Conservation (phyloP, 2,797 vertebrate genomes). For the Orientallactaga sibirica region DNA sequence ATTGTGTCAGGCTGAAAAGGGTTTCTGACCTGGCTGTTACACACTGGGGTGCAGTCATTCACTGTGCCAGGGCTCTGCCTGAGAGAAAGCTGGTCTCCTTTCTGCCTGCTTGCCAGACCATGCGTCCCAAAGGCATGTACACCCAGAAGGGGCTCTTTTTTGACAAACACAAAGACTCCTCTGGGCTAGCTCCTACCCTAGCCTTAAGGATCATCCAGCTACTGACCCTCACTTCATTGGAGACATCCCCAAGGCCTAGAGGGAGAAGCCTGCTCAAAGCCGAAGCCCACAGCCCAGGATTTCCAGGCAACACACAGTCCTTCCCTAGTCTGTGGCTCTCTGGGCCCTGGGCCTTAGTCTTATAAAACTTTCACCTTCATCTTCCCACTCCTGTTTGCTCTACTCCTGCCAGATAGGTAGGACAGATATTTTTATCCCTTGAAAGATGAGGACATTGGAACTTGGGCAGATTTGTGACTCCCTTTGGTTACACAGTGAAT, state of each 20-base stretch:
- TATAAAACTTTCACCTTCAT: not conserved
- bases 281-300: not conserved
- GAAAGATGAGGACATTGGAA: conserved; percentile 62
- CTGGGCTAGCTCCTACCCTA: not conserved
- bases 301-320: not conserved
- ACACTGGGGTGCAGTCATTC: not conserved
- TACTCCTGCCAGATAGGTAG: conserved; percentile 41
- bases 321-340: not conserved
- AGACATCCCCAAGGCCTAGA: not conserved
- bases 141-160: not conserved
- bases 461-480: not conserved
- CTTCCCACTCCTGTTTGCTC: conserved; percentile 13
- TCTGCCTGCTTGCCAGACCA: not conserved
- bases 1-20: not conserved
- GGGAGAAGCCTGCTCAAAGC: not conserved
- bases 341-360: not conserved
- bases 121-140: not conserved
- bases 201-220: not conserved
- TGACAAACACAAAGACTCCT: not conserved
- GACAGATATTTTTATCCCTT: conserved; percentile 65
- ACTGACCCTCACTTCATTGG: not conserved
- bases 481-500: conserved; percentile 1
- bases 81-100: not conserved
- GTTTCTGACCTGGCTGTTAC: not conserved
- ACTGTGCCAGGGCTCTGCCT: not conserved